Evolutionary conservation across 2,888 invertebrate genomes (phyloP).

Genomic region (Idaea dimidiata): DNA sequence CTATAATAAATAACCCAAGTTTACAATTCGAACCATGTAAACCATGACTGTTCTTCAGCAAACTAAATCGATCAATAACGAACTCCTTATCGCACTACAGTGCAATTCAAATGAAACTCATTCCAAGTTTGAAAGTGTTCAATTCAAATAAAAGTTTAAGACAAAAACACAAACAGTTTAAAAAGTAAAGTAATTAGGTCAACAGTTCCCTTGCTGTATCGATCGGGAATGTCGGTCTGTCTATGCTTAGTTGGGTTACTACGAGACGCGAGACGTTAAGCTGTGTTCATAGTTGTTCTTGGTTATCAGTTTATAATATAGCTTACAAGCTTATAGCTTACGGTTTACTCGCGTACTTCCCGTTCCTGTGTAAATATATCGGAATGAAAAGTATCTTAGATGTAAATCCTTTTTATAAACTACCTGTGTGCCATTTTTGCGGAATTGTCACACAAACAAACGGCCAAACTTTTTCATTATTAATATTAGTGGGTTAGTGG

Average conservation of each 20-base stretch:
- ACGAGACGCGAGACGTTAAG: background rate
- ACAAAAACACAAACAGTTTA: conserved; percentile 48
- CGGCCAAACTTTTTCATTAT: too few species aligned
- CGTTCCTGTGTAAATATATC: too few species aligned
- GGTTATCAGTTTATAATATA: too few species aligned
- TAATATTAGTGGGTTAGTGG: too few species aligned
- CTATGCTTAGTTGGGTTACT: background rate
- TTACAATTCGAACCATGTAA: background rate
- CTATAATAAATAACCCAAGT: background rate
- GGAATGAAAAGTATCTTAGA: too few species aligned
- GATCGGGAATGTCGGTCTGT: conserved; percentile 46
- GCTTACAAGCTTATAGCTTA: too few species aligned
- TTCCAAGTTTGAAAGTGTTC: background rate
- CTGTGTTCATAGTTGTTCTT: background rate
- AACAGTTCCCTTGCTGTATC: conserved; percentile 59
- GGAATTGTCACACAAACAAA: too few species aligned
- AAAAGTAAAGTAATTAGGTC: conserved; percentile 73
- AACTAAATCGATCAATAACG: background rate
- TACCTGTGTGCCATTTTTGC: too few species aligned
- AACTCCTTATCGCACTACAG: background rate
- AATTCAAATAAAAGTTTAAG: conserved; percentile 16
- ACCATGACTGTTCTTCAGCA: background rate
- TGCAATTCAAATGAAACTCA: background rate
- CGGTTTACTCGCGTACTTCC: too few species aligned
- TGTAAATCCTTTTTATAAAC: too few species aligned